Percentiles rank a stretch among this genome's conserved stretches.
These are phyloP conservation scores for Elephantulus edwardii DNA, from an alignment of 2,113 vertebrate genomes.

Conservation along the genomic window DNA sequence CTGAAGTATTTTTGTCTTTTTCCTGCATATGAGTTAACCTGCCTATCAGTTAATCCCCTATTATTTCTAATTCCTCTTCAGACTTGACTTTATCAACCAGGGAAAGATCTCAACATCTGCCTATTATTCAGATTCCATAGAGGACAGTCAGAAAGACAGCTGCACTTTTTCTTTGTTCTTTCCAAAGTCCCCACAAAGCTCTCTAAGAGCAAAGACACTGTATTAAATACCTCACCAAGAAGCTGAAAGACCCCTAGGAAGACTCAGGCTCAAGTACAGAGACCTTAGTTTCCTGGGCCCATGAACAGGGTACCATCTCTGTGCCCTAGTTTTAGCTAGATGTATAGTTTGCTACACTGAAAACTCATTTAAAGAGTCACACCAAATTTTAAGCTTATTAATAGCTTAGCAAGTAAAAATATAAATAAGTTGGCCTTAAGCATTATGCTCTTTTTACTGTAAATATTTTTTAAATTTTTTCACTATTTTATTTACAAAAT, in stretches of 20 bases:
- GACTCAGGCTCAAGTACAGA: not conserved
- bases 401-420: not conserved
- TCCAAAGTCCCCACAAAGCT: not conserved
- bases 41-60: not conserved
- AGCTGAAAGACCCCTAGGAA: not conserved
- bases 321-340: not conserved
- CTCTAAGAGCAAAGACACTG: not conserved
- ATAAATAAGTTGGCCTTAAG: not conserved
- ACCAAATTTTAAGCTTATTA: not conserved
- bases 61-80: not conserved
- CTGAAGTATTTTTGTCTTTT: not conserved
- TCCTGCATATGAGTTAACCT: not conserved
- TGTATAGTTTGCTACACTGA: not conserved
- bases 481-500: too few relatives aligned
- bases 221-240: not conserved
- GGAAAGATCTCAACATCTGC: fast-evolving
- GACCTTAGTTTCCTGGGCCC: not conserved
- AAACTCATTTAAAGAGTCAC: not conserved
- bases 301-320: not conserved
- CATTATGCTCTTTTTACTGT: not conserved
- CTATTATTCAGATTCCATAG: not conserved
- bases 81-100: not conserved
- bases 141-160: not conserved
- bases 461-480: too few relatives aligned
- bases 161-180: not conserved